phyloP scores from a whole-genome alignment of 2,888 invertebrate species.

The Calameuta pallipes region DNA sequence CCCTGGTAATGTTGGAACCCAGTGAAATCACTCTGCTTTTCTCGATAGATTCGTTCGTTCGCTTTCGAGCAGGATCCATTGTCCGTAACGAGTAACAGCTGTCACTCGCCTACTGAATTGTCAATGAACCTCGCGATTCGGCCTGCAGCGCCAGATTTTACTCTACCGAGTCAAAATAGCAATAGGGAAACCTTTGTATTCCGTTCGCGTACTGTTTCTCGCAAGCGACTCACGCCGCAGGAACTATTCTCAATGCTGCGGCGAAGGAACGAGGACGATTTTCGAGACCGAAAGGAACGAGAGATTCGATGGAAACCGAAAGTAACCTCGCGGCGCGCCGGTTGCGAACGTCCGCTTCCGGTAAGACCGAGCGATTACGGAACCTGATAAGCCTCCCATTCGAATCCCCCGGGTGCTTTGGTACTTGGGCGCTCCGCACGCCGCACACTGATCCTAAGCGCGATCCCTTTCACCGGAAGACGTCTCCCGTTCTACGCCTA shows the following conservation, averaged over 20 bases:
- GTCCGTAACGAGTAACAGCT: background rate
- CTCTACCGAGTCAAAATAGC: background rate
- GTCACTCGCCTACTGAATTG: background rate
- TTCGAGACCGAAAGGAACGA: background rate
- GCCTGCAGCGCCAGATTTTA: background rate
- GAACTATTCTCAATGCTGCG: background rate
- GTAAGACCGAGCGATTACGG: background rate
- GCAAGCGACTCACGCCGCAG: background rate
- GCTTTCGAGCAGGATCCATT: background rate
- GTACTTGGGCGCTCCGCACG: background rate
- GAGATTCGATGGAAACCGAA: background rate
- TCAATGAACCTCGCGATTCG: background rate
- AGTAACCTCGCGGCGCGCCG: background rate
- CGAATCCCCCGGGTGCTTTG: background rate
- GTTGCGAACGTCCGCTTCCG: background rate
- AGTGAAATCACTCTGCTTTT: background rate
- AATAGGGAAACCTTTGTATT: background rate
- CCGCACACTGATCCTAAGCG: too few species aligned
- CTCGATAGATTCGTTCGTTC: background rate
- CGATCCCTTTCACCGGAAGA: background rate
- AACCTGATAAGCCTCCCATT: background rate
- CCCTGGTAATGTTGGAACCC: slow-evolving; percentile 60
- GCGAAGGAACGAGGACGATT: background rate
- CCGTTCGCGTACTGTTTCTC: background rate
- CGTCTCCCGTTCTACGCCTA: background rate